Base-by-base conservation (phyloP, 2,797 vertebrate species). In the Periparus ater region DNA sequence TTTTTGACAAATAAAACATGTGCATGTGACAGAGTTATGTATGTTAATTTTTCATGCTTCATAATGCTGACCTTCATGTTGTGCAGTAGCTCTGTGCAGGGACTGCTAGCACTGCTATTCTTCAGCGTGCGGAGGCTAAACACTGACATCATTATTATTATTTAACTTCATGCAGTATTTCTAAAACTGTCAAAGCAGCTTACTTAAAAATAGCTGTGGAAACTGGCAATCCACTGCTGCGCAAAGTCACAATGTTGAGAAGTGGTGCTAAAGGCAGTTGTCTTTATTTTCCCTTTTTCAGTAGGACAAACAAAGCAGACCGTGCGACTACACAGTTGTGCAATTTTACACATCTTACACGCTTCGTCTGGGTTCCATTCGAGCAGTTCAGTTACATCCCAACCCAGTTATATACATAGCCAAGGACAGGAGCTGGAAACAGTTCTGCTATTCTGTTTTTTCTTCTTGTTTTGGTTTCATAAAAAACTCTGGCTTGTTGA, bases 401-500 rank as follows among this genome's bases (percentile, higher is more conserved):
- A 88, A 79, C 74, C 74, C 88, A 68, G 1, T 42, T 44, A 81
- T 47, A 22, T n/a, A 76, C 66, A 86, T 1, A 72, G 72, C 53
- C 88, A 87, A 76, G 75, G 62, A 27, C 72, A 83, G 84, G 79
- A 87, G 91, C 57, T 30, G 62, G 44, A 71, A 93, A 53, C 51
- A 55, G 53, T 79, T 34, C 77, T 77, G 85, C 97, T 95, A 98
- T 67, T 98, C 98, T 20, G 67, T 26, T 95, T 98, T 99, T 79
- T 98, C 98, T 77, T 98, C 97, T 54, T 94, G 80, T 14, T 86
- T 97, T 71, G 96, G 83, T 97, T 97, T 98, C 86, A 98, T 91
- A 95, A 99, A 99, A 97, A 99, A 99, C 93, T 98, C 98, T 2
- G 98, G 99, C 55, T 95, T 97, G 81, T 98, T 98, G 97, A 98